Evolutionary conservation across 2,797 vertebrate genomes (phyloP).

Genomic region (Bryconaethiops microstoma): DNA sequence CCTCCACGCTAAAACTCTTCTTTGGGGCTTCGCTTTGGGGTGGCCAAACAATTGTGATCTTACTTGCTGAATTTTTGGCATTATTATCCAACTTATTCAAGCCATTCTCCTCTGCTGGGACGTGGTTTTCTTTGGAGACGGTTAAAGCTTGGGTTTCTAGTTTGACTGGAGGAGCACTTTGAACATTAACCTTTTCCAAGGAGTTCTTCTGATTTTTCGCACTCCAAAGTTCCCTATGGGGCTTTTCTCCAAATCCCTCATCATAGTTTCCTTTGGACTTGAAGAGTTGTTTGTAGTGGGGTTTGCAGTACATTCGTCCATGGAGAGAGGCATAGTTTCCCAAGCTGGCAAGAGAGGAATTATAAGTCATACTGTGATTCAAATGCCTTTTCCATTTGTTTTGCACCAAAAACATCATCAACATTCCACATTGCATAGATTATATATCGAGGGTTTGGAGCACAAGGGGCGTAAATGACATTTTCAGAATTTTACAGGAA

Average conservation of each 20-base stretch:
- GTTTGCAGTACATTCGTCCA: slow-evolving; percentile 97
- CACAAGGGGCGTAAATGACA: too few species aligned
- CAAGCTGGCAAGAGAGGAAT: slow-evolving; percentile 77
- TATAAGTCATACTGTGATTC: slow-evolving; percentile 21
- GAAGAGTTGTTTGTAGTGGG: slow-evolving; percentile 98
- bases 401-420: not conserved
- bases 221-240: slow-evolving; percentile 91
- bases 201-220: slow-evolving; percentile 75
- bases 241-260: slow-evolving; percentile 96
- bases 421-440: not conserved
- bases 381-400: not conserved
- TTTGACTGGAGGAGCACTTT: slow-evolving; percentile 68
- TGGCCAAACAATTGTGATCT: slow-evolving; percentile 92
- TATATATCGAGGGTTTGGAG: too few species aligned
- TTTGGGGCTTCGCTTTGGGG: slow-evolving; percentile 82
- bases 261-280: slow-evolving; percentile 99
- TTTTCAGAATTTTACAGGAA: too few species aligned
- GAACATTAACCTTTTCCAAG: slow-evolving; percentile 63
- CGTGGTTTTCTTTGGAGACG: slow-evolving; percentile 55
- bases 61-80: slow-evolving; percentile 79
- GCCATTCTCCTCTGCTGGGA: slow-evolving; percentile 49
- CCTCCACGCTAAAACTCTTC: slow-evolving; percentile 81
- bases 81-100: slow-evolving; percentile 66
- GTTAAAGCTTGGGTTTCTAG: slow-evolving; percentile 54
- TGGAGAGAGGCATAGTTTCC: slow-evolving; percentile 98